Base-by-base conservation (phyloP, 2,113 vertebrate genomes). In the Corythornis vintsioides region DNA sequence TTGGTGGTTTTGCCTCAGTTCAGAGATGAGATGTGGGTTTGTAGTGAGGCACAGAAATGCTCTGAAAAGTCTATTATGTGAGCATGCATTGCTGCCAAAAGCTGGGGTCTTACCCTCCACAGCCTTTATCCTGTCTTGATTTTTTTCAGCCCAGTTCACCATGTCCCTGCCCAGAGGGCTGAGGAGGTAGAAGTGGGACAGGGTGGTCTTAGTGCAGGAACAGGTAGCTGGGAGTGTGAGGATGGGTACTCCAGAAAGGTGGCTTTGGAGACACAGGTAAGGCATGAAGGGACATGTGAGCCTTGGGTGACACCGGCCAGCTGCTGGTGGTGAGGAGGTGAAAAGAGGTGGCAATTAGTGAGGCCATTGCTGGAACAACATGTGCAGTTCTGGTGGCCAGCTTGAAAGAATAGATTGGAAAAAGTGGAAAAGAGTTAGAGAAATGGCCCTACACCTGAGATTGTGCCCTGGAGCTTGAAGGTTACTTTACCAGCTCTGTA, bases 1-100 rank as follows among this genome's bases (percentile, higher is more conserved):
- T 40, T 43, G 29, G 11, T 21, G 21, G 8, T 19, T 82, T 55
- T 63, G 9, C 24, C 10, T 50, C 26, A 63, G 22, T 38, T 64
- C 24, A 64, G 60, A 38, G 33, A 35, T 35, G 26, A 60, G 33
- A 3, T 0, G 0, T 0, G 1, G 3, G 6, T 70, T 84, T 71
- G 25, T 29, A 26, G 9, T 15, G 31, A 76, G 53, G 26, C 19
- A 45, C 65, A 24, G 28, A 73, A 57, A 78, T 29, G 17, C 38
- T 64, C 18, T 53, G 35, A 64, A 83, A 83, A 59, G 7, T 7
- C 1, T 0, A 5, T 52, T 64, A 69, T 3, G 1, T 43, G 42
- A 48, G 43, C 22, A 11, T 28, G 26, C 11, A 4, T 25, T 53
- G 25, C n/a, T 87, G 13, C 8, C 20, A 79, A 48, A 90, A 65